These are phyloP conservation scores for Euzophera pinguis DNA, from an alignment of 2,888 invertebrate genomes.

Conservation along the genomic window DNA sequence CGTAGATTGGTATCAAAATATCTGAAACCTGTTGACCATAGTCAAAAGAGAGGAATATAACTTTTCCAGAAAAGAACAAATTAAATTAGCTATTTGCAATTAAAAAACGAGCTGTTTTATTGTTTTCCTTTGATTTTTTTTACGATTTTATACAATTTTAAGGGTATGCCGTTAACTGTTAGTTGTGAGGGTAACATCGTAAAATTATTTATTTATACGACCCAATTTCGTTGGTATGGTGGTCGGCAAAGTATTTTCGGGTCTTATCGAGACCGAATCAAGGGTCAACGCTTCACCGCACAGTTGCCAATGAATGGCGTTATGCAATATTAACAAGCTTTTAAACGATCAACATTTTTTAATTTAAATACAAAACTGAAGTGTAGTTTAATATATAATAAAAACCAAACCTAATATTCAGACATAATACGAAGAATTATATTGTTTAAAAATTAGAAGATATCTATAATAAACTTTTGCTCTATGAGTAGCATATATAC, in stretches of 20 bases:
- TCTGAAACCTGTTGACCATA: too few relatives aligned
- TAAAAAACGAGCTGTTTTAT: slow-evolving; percentile 35
- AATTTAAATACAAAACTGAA: neutral
- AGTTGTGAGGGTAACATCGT: slow-evolving; percentile 62
- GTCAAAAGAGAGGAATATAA: too few relatives aligned
- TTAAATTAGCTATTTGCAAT: too few relatives aligned
- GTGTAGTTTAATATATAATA: too few relatives aligned
- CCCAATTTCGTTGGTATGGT: slow-evolving; percentile 68
- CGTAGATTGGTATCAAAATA: too few relatives aligned
- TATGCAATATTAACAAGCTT: slow-evolving; percentile 30
- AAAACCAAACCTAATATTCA: too few relatives aligned
- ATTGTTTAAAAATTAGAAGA: too few relatives aligned
- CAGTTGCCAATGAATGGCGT: slow-evolving; percentile 49
- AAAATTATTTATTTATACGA: slow-evolving; percentile 75
- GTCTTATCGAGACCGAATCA: slow-evolving; percentile 71
- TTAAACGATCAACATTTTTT: neutral
- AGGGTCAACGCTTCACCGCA: slow-evolving; percentile 70
- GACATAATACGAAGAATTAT: too few relatives aligned
- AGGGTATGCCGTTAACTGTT: slow-evolving; percentile 56
- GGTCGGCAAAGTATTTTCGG: slow-evolving; percentile 72
- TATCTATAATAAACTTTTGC: too few relatives aligned
- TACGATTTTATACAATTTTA: slow-evolving; percentile 54
- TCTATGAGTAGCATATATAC: too few relatives aligned
- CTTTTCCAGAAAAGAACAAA: too few relatives aligned
- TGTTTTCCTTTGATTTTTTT: slow-evolving; percentile 46